A percentile compares a stretch with the other conserved stretches of the same genome.
These are phyloP conservation scores for Thunnus thynnus DNA, from an alignment of 2,113 vertebrate genomes.

Conservation along the genomic window DNA sequence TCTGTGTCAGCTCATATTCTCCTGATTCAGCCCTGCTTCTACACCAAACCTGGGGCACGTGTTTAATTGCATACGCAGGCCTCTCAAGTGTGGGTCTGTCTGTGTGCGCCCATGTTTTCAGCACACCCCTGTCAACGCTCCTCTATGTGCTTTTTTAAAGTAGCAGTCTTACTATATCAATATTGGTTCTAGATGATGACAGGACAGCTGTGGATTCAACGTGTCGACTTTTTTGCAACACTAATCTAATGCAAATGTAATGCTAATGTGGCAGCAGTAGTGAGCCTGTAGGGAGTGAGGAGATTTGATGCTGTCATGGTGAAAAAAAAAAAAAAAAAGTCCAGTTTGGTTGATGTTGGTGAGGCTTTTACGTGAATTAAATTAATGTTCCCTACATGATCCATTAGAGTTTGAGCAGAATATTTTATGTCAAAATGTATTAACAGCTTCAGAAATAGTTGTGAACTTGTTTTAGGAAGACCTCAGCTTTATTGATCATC, in stretches of 20 bases:
- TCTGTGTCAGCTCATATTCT: conserved; percentile 19
- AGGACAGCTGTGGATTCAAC: conserved; percentile 52
- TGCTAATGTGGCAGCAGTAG: conserved; percentile 56
- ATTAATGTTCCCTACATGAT: not conserved
- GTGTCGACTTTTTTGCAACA: conserved; percentile 32
- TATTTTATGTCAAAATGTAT: not conserved
- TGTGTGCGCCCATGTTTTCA: conserved; percentile 1
- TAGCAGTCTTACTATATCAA: conserved; percentile 47
- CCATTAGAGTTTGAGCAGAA: not conserved
- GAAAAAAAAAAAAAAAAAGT: conserved; percentile 1
- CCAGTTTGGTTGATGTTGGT: conserved; percentile 28
- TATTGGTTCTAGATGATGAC: conserved; percentile 50
- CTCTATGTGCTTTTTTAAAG: conserved; percentile 17
- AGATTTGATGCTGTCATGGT: conserved; percentile 43
- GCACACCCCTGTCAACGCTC: conserved; percentile 8
- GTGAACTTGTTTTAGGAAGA: not conserved
- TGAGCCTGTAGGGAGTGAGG: conserved; percentile 12
- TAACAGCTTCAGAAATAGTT: not conserved
- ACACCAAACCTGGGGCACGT: conserved; percentile 7
- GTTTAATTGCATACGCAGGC: conserved; percentile 16
- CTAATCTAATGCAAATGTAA: conserved; percentile 62
- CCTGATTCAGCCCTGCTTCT: conserved; percentile 27
- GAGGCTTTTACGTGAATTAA: conserved; percentile 23
- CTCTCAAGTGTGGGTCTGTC: conserved; percentile 15
- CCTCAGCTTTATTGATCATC: not conserved